Base-by-base conservation (phyloP, 2,797 vertebrate species). In the Kryptolebias ocellatus region DNA sequence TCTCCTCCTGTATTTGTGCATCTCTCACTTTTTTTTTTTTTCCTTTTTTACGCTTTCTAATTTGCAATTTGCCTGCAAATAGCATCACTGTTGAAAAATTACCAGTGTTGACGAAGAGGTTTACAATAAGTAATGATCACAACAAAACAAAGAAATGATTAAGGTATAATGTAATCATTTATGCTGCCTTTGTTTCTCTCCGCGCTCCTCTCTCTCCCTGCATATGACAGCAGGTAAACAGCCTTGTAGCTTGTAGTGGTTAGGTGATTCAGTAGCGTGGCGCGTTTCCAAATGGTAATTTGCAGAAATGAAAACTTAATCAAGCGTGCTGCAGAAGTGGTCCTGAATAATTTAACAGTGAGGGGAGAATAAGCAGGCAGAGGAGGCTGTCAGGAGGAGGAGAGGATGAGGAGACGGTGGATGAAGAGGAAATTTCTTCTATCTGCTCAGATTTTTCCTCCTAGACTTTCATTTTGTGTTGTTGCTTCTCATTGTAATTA, bases 231-330 rank as follows among this genome's bases (percentile, higher is more conserved):
- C 93, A 95, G 94, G 94, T 94, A 94, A 95, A 95, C 91, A 94
- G 90, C 91, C 88, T 47, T 53, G 88, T 85, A 87, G 81, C 92
- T 92, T 83, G 90, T 92, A 93, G 87, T 71, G 84, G 87, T 83
- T 79, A 85, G 85, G 86, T 93, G 93, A 92, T 92, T 91, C 80
- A 72, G 87, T 91, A 85, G 85, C 88, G 83, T 76, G 80, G 89
- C 85, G 92, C 89, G 84, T 91, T 90, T 92, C 90, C 88, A 88
- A 88, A 83, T 92, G 92, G 87, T 94, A 94, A 95, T 96, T 95
- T 94, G 93, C 92, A 93, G 94, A 96, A 96, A 96, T 96, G 94
- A 95, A 97, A 96, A 94, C 93, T 95, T 96, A 95, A 96, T 96
- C 95, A 95, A 94, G 94, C 90, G 80, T 93, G 89, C 84, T 93